A percentile compares a stretch with the other conserved stretches of the same genome.
These are phyloP conservation scores for Steromphala cineraria DNA, from an alignment of 2,888 invertebrate genomes.

Conservation along the genomic window DNA sequence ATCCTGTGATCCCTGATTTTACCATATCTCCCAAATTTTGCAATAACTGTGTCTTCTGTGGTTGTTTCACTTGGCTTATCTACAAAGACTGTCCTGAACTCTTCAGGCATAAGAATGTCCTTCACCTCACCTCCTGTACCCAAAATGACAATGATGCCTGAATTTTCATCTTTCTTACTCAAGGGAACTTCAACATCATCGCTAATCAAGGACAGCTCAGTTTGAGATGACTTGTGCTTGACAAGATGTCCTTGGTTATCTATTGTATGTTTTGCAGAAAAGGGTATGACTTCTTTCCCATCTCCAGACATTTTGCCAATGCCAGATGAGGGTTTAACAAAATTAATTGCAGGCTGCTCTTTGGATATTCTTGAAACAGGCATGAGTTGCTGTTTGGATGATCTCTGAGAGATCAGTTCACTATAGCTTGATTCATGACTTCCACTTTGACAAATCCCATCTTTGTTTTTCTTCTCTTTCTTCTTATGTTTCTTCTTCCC, in stretches of 20 bases:
- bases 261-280: conserved; percentile 26
- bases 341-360: neutral
- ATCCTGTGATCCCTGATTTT: conserved; percentile 38
- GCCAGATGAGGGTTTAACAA: conserved; percentile 36
- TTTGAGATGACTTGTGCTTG: neutral
- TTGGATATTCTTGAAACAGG: too few species aligned
- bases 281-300: conserved; percentile 48
- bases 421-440: too few species aligned
- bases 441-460: too few species aligned
- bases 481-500: too few species aligned
- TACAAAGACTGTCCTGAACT: conserved; percentile 51
- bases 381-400: too few species aligned
- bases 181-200: conserved; percentile 27
- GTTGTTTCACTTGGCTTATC: conserved; percentile 25
- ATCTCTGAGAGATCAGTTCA: too few species aligned
- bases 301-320: conserved; percentile 53
- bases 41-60: conserved; percentile 25
- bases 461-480: too few species aligned
- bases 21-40: conserved; percentile 46
- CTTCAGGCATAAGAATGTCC: conserved; percentile 53
- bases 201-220: neutral
- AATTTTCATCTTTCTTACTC: conserved; percentile 5
- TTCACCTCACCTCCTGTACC: conserved; percentile 48
- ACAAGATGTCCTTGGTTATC: neutral
- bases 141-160: conserved; percentile 47